phyloP scores from a whole-genome alignment of 2,113 vertebrate genomes.

The Galbula dea region DNA sequence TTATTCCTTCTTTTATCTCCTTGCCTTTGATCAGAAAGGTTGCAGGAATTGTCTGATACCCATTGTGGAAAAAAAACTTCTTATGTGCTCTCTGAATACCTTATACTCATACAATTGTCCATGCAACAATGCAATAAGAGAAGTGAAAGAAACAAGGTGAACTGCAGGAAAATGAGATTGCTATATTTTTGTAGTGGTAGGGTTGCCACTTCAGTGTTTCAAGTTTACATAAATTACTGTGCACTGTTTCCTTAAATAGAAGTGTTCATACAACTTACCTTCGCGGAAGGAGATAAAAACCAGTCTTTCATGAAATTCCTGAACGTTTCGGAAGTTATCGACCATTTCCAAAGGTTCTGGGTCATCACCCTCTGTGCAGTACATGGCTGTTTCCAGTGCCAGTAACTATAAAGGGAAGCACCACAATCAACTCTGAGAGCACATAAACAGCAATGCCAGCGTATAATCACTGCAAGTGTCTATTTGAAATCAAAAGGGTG shows the following conservation, averaged over 20 bases:
- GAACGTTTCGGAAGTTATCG: conserved; percentile 83
- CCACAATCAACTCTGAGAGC: conserved; percentile 1
- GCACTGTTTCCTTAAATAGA: neutral
- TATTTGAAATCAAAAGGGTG: neutral
- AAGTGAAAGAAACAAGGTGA: neutral
- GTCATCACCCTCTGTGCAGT: conserved; percentile 77
- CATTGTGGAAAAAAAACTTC: neutral
- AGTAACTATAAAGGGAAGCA: conserved; percentile 72
- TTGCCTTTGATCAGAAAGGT: neutral
- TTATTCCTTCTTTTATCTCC: neutral
- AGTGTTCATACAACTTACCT: conserved; percentile 69
- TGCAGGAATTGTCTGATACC: neutral
- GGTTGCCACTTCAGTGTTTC: neutral
- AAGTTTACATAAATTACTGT: neutral
- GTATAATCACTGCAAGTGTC: neutral
- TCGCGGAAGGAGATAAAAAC: conserved; percentile 86
- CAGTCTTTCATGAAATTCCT: conserved; percentile 78
- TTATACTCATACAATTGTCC: neutral
- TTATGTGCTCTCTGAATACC: neutral
- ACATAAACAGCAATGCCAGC: neutral
- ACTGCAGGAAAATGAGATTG: neutral
- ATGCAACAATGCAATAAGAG: neutral
- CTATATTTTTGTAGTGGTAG: neutral
- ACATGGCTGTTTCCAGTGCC: conserved; percentile 81
- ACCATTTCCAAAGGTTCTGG: conserved; percentile 75